Evolutionary conservation across 2,113 vertebrate genomes (phyloP), one percentile per base, ranked within the genome.

Genomic region (Cercocebus atys): DNA sequence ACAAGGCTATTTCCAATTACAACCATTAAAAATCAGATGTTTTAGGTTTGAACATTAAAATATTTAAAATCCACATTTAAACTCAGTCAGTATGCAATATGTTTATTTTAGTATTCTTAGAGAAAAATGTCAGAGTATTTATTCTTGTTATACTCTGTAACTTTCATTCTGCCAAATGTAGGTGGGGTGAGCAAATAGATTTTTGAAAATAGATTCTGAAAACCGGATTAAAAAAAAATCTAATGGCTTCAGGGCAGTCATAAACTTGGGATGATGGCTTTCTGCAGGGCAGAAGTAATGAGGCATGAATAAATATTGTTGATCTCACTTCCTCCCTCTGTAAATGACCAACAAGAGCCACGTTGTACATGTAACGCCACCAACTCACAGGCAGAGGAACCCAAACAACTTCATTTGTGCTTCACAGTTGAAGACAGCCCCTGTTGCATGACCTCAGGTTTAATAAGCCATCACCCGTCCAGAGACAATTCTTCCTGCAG

Each of bases 401-500:
- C 95, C 88, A 97, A 97, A 94, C 91, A 96, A 97, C n/a, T 97
- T 93, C 97, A 87, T 83, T 90, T 94, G 47, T 52, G 90, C 96
- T 98, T 96, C 88, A 64, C 40, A 88, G 73, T 17, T 94, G 78
- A 94, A 81, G 94, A 92, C 92, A 94, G 90, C 93, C 47, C 30
- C 59, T 92, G 85, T 73, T 93, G 90, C 85, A 25, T 70, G 90
- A 93, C 94, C 96, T 95, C 97, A 59, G 16, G 57, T 32, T 83
- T 94, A 64, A 70, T 25, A 87, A 96, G 90, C n/a, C 12, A 18
- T 55, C 50, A 25, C 45, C 93, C 91, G 47, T 73, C 35, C 90
- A 38, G 38, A 32, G 59, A 89, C 81, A 7, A 8, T 20, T 12
- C 84, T 45, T 68, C 14, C 20, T 2, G 55, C 59, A 55, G 47